phyloP scores from a whole-genome alignment of 2,888 invertebrate genomes.

The Caprella mutica region DNA sequence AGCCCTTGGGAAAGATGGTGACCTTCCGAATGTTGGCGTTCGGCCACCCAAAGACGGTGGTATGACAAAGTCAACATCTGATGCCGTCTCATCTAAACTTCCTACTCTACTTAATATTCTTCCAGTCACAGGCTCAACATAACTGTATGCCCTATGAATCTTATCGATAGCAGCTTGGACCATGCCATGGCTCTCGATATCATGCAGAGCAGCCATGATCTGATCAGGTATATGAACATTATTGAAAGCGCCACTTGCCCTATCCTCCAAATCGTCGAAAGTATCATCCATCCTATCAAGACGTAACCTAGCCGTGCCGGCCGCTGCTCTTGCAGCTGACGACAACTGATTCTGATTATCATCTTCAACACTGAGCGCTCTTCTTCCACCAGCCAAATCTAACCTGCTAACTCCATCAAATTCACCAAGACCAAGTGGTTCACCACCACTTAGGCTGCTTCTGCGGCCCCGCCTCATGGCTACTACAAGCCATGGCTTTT shows the following conservation, averaged over 20 bases:
- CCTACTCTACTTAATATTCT: slow-evolving; percentile 29
- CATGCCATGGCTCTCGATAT: slow-evolving; percentile 30
- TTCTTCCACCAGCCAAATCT: slow-evolving; percentile 1
- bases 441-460: slow-evolving; percentile 33
- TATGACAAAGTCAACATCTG: slow-evolving; percentile 29
- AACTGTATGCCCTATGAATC: slow-evolving; percentile 27
- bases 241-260: neutral
- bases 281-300: slow-evolving; percentile 8
- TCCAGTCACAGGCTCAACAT: slow-evolving; percentile 29
- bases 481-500: slow-evolving; percentile 26
- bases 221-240: slow-evolving; percentile 18
- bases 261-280: slow-evolving; percentile 7
- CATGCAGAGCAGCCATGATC: slow-evolving; percentile 23
- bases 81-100: slow-evolving; percentile 20
- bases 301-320: slow-evolving; percentile 12
- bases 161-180: slow-evolving; percentile 27
- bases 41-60: slow-evolving; percentile 24
- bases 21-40: slow-evolving; percentile 8
- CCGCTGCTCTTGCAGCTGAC: slow-evolving; percentile 12
- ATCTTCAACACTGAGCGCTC: slow-evolving; percentile 23
- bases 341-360: slow-evolving; percentile 16
- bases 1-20: slow-evolving; percentile 16
- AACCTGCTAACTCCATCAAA: neutral
- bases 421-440: slow-evolving; percentile 9
- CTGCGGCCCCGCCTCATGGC: slow-evolving; percentile 33